phyloP scores from a whole-genome alignment of 2,113 vertebrate species.

The Sturnus vulgaris region DNA sequence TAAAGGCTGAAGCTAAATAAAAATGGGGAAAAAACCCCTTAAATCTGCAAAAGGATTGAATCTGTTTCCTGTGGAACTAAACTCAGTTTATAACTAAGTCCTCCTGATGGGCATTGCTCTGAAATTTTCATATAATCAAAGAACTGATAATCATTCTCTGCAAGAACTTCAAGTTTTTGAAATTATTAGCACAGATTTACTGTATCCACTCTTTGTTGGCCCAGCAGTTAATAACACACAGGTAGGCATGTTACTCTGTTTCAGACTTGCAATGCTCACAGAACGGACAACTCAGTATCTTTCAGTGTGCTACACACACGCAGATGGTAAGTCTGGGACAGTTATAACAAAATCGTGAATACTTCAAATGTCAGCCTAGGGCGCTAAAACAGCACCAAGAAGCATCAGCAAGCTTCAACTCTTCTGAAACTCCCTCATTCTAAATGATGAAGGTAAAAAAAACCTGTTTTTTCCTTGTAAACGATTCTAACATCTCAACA shows the following conservation, averaged over 20 bases:
- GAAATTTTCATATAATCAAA: neutral
- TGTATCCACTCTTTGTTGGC: neutral
- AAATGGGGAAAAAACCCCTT: accelerated
- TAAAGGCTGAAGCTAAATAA: neutral
- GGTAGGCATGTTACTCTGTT: neutral
- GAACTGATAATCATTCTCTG: neutral
- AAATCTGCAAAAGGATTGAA: neutral
- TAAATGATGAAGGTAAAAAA: neutral
- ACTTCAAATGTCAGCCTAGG: neutral
- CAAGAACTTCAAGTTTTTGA: neutral
- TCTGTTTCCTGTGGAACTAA: neutral
- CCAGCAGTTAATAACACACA: neutral
- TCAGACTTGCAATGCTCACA: neutral
- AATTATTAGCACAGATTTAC: neutral
- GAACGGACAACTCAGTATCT: neutral
- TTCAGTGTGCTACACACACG: accelerated
- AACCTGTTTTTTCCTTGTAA: neutral
- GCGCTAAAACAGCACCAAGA: neutral
- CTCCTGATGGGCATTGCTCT: neutral
- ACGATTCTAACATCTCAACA: neutral
- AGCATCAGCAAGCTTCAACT: neutral
- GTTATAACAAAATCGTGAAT: neutral
- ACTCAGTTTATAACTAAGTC: neutral
- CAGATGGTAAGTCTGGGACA: neutral
- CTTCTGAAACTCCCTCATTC: neutral